A percentile compares a stretch with the other conserved stretches of the same genome.
Conservation (phyloP, 1,140 invertebrate genomes). For the Caerostris darwini region DNA sequence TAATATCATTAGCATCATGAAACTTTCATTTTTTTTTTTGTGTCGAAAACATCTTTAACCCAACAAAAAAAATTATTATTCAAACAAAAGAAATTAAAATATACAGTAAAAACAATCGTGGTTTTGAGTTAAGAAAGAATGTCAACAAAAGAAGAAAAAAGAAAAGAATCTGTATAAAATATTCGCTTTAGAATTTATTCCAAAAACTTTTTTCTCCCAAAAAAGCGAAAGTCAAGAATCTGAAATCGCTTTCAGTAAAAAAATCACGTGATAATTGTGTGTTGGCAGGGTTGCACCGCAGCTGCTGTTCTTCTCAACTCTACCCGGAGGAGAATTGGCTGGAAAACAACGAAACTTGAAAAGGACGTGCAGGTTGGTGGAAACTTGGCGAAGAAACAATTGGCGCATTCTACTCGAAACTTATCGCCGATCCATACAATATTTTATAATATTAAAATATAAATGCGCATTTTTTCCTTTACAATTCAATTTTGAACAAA, state of each 20-base stretch:
- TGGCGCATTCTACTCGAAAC: not conserved
- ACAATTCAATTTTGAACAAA: no score
- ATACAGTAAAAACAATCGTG: no score
- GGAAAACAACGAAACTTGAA: not conserved
- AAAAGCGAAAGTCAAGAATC: not conserved
- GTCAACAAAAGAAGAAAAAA: no score
- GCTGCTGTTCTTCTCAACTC: not conserved
- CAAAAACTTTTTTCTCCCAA: no score
- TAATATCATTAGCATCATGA: no score
- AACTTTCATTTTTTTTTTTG: no score
- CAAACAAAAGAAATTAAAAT: no score
- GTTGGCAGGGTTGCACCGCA: not conserved
- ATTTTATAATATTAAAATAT: not conserved
- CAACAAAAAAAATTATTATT: no score
- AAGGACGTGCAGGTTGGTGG: not conserved
- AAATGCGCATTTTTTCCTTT: not conserved
- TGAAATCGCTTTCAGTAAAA: not conserved
- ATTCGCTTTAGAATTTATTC: no score
- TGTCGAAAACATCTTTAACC: no score
- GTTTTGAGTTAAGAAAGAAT: no score
- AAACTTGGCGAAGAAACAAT: not conserved
- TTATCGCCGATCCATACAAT: not conserved
- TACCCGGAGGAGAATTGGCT: not conserved
- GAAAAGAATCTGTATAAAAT: no score
- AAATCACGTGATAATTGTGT: conserved; percentile 1